Conservation (phyloP, 2,797 vertebrate species). For the Syndactyla subalaris region DNA sequence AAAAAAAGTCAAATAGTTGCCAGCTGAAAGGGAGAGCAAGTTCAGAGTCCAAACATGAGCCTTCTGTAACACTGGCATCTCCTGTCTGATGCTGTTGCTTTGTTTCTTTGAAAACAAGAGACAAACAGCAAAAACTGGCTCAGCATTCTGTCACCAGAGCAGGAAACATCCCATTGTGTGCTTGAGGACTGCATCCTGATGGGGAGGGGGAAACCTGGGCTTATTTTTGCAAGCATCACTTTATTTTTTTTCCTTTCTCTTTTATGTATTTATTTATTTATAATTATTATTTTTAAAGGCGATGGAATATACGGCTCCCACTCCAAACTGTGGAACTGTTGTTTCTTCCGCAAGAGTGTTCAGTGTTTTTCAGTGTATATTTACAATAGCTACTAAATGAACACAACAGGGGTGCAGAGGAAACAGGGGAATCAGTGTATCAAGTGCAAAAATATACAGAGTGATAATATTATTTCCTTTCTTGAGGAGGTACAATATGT, state of each 20-base stretch:
- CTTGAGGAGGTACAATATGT: neutral
- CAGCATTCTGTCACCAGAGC: conserved; percentile 18
- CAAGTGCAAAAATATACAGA: conserved; percentile 9
- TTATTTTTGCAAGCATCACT: neutral
- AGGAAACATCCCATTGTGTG: conserved; percentile 41
- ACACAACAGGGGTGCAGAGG: neutral
- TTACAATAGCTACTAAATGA: conserved; percentile 24
- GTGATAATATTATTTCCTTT: conserved; percentile 21
- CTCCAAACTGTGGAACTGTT: neutral
- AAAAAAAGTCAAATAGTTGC: conserved; percentile 28
- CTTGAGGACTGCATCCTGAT: neutral
- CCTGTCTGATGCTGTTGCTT: conserved; percentile 10
- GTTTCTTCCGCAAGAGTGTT: neutral
- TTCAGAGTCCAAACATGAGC: conserved; percentile 18
- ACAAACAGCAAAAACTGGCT: conserved; percentile 59
- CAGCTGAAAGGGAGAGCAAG: conserved; percentile 28
- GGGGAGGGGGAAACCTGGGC: neutral
- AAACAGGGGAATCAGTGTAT: neutral
- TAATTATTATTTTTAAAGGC: neutral
- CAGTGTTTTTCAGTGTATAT: neutral
- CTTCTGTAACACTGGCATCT: conserved; percentile 15
- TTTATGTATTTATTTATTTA: neutral
- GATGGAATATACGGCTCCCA: neutral
- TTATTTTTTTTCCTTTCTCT: neutral
- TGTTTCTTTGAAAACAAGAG: conserved; percentile 68